Evolutionary conservation across 2,113 vertebrate species (phyloP), one percentile per base, ranked within the genome.

Genomic region (Neogobius melanostomus): DNA sequence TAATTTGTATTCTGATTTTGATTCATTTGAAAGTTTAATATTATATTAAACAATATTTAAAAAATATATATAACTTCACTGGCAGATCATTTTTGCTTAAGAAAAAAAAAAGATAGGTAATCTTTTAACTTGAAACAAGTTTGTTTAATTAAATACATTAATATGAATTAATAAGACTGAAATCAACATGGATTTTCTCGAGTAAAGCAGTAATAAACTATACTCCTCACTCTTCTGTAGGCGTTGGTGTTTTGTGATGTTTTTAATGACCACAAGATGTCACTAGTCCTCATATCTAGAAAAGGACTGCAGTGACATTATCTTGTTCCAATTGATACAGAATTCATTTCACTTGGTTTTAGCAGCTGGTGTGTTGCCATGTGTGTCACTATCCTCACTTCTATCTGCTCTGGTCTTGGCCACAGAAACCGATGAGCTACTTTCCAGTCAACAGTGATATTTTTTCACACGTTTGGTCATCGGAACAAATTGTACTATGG

Each of bases 181-280:
- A 36, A 36, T 36, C 28, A 36, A 36, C 28, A 36, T 5, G 4
- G 28, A 36, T 36, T 36, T 4, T 36, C 28, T 12, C 8, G 4
- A 36, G 5, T 12, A 21, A 8, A 36, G 8, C 16, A 57, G 56
- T 36, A 11, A 57, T 42, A 57, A 60, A 59, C 42, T 54, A 21
- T 11, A 8, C 1, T 17, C 14, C 53, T 12, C 53, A 6, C 17
- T 28, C 10, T 47, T 49, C 62, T 8, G 6, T 11, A 10, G 43
- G 44, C 17, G 36, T 85, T 74, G 68, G 72, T 82, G 65, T 71
- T 77, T 59, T 68, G 68, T n/a, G 65, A 78, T 52, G 68, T 28
- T 81, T 75, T 67, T 81, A 54, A 82, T 85, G 86, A 82, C 86
- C 85, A 85, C 88, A 74, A 81, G 64, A 68, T 68, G 72, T 75